phyloP scores from a whole-genome alignment of 2,888 invertebrate genomes.

The Monopis laevigella region DNA sequence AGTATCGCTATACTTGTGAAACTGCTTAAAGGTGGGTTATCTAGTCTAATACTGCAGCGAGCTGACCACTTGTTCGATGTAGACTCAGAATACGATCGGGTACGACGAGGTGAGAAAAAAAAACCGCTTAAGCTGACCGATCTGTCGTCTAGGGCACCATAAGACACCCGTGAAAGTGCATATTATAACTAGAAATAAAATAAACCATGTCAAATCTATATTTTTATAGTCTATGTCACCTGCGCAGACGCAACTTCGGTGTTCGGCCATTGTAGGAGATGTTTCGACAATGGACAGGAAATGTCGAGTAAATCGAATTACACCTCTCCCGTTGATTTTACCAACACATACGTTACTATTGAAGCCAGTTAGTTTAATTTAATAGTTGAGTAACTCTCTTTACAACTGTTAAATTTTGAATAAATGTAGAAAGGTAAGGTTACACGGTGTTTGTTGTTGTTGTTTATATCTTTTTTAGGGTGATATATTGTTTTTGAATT shows the following conservation, averaged over 20 bases:
- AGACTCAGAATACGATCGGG: too few species aligned
- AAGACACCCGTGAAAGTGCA: too few species aligned
- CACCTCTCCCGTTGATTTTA: constrained; percentile 15
- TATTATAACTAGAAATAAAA: neutral
- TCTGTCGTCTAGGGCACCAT: too few species aligned
- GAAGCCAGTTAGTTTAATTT: constrained; percentile 4
- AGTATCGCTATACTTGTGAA: too few species aligned
- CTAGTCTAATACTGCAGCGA: too few species aligned
- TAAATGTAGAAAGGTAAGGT: neutral
- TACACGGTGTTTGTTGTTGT: neutral
- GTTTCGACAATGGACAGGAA: constrained; percentile 56
- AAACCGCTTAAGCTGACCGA: too few species aligned
- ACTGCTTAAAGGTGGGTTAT: too few species aligned
- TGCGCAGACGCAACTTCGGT: constrained; percentile 11
- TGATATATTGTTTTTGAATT: neutral
- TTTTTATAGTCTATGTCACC: constrained; percentile 5
- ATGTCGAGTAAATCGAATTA: constrained; percentile 57
- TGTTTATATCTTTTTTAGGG: neutral
- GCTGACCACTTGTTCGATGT: too few species aligned
- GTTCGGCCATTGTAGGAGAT: constrained; percentile 33
- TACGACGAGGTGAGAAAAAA: too few species aligned
- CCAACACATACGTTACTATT: constrained; percentile 6
- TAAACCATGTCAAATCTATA: neutral
- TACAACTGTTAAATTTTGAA: neutral
- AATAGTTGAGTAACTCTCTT: constrained; percentile 9